A percentile compares a stretch with the other conserved stretches of the same genome.
These are phyloP conservation scores for Sarcophilus harrisii DNA, from an alignment of 2,797 vertebrate species.

Conservation along the genomic window DNA sequence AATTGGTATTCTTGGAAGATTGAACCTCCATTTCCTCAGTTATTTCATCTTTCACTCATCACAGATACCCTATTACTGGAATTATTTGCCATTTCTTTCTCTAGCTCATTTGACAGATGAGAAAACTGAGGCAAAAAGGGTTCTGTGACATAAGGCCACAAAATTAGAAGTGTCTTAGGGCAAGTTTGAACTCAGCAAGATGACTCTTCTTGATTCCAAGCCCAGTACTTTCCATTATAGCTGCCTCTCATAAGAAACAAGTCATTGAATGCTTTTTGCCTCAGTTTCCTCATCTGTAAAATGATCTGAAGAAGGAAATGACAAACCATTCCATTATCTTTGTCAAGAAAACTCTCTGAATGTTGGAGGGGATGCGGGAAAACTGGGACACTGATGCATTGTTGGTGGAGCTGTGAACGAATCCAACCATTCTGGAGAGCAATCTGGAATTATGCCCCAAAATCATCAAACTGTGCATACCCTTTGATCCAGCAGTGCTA, in stretches of 20 bases:
- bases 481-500: no score
- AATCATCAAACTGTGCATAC: no score
- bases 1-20: neutral
- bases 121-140: neutral
- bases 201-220: neutral
- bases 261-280: no score
- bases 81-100: neutral
- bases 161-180: neutral
- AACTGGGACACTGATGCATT: no score
- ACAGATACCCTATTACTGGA: neutral
- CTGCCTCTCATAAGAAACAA: neutral
- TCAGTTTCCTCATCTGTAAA: no score
- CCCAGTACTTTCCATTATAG: neutral
- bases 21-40: neutral
- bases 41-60: neutral
- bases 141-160: neutral
- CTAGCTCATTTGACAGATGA: neutral
- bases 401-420: no score
- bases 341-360: no score
- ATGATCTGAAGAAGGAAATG: no score
- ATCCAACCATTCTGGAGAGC: no score
- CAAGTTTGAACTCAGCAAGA: neutral
- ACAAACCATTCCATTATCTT: no score
- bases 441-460: no score
- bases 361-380: no score